A percentile compares a stretch with the other conserved stretches of the same genome.
Conservation (phyloP, 2,888 invertebrate species). For the Galerucella nymphaeae region DNA sequence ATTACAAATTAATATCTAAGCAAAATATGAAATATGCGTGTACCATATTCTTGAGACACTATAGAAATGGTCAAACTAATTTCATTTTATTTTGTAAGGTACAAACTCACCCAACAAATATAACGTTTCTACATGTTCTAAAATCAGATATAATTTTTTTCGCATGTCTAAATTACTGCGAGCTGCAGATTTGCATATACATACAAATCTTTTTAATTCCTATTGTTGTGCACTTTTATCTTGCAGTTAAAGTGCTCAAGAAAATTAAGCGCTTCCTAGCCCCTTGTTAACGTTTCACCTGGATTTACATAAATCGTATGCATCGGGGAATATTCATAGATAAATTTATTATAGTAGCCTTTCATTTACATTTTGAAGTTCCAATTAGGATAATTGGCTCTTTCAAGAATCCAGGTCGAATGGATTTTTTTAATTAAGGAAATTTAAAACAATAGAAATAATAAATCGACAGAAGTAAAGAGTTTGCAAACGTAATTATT, state of each 20-base stretch:
- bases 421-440: neutral
- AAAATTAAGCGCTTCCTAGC: slow-evolving; percentile 41
- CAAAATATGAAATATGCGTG: too few relatives aligned
- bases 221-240: slow-evolving; percentile 27
- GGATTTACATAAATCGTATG: slow-evolving; percentile 46
- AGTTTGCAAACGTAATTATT: too few relatives aligned
- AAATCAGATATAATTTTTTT: neutral
- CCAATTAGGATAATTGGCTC: slow-evolving; percentile 46
- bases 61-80: too few relatives aligned
- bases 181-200: neutral
- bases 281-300: slow-evolving; percentile 45
- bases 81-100: too few relatives aligned
- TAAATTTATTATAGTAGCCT: slow-evolving; percentile 38
- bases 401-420: slow-evolving; percentile 30
- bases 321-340: slow-evolving; percentile 26
- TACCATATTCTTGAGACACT: too few relatives aligned
- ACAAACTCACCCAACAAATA: neutral
- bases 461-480: neutral
- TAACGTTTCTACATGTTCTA: neutral
- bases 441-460: neutral
- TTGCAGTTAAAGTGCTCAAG: slow-evolving; percentile 26
- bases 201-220: slow-evolving; percentile 1
- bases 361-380: slow-evolving; percentile 47
- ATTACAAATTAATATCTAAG: too few relatives aligned
- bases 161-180: neutral